phyloP scores from a whole-genome alignment of 2,797 vertebrate genomes.

The Carcharodon carcharias region DNA sequence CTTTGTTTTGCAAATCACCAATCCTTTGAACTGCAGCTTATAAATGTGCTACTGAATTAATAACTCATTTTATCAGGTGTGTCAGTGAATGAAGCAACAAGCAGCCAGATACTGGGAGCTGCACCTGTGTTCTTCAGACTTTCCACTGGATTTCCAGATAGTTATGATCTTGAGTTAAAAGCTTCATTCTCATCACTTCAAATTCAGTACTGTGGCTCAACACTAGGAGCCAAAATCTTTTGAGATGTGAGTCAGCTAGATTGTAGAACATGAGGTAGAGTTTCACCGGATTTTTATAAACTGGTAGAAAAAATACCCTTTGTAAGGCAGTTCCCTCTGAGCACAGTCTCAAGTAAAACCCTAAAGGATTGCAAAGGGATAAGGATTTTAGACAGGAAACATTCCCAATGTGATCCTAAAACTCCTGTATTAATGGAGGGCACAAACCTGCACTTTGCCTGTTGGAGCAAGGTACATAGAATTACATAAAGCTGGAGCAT shows the following conservation, averaged over 20 bases:
- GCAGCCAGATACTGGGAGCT: conserved; percentile 44
- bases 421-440: background rate
- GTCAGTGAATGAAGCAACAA: conserved; percentile 51
- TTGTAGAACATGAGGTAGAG: background rate
- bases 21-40: conserved; percentile 77
- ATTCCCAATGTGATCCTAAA: background rate
- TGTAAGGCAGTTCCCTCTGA: background rate
- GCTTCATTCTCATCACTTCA: conserved; percentile 65
- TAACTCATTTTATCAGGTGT: conserved; percentile 79
- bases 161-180: conserved; percentile 65
- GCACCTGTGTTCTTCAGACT: conserved; percentile 44
- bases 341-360: background rate
- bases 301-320: background rate
- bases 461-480: background rate
- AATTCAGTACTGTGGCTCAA: conserved; percentile 67
- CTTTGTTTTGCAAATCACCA: conserved; percentile 58
- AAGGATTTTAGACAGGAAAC: background rate
- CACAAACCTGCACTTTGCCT: background rate
- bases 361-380: background rate
- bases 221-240: conserved; percentile 59
- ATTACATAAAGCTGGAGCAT: background rate
- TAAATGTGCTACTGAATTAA: conserved; percentile 75
- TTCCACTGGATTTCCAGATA: conserved; percentile 47
- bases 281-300: background rate
- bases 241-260: conserved; percentile 58